Evolutionary conservation across 1,140 invertebrate genomes (phyloP), one percentile per base, ranked within the genome.

Genomic region (Aphelenchoides avenae): DNA sequence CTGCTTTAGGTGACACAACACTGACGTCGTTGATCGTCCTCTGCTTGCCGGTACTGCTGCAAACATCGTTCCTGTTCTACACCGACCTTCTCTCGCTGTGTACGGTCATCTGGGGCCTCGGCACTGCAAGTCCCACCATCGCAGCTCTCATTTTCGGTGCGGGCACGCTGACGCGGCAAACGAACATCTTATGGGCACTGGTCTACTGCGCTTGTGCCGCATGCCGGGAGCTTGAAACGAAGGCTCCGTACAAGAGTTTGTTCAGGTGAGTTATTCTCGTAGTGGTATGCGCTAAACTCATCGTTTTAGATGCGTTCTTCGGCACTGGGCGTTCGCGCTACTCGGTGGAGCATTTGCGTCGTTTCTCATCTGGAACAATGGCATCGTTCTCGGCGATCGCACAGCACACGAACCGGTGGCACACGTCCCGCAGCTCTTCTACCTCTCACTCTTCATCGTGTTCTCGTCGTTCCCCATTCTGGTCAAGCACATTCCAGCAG

Each of bases 31-130:
- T n/a, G n/a, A n/a, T n/a, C n/a, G 70, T 96, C n/a, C 78, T 84
- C 0, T 72, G 86, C 6, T 82, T 95, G 43, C 93, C 93, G 13
- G 85, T 92, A 0, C 79, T 95, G 26, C 94, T 89, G 75, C 94
- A 96, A 75, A 96, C 91, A 78, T 86, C 86, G 13, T 88, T 91
- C 78, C 79, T 97, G 0, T 97, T 92, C 78, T 98, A 98, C 75
- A 96, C 93, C 0, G 93, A 98, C 73, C 82, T 84, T 1, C 71
- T 87, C 9, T 87, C 89, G 41, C 55, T 57, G 73, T 75, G 34
- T 70, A 5, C 55, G 7, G 66, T 71, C 9, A 49, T 70, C 15
- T 49, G 29, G 31, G 69, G 51, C 18, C 20, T 44, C 2, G 24
- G 5, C 34, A 62, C n/a, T 33, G 40, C 15, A 11, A 61, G 33